Evolutionary conservation across 2,113 vertebrate genomes (phyloP).

Genomic region (Colinus virginianus): DNA sequence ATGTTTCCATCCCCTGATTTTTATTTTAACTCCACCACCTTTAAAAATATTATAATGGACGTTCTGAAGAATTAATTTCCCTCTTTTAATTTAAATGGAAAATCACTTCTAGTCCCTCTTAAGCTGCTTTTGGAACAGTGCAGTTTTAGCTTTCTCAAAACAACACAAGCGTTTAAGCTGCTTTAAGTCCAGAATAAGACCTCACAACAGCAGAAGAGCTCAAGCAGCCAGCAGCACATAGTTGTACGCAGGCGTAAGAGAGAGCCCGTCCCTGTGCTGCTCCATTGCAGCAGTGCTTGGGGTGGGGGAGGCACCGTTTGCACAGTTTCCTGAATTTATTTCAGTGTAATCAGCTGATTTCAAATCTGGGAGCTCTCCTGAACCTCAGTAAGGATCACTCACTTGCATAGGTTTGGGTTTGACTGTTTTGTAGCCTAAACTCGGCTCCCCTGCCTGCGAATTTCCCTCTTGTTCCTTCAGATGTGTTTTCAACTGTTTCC

Average conservation of each 20-base stretch:
- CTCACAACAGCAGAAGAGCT: background rate
- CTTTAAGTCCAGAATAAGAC: background rate
- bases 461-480: background rate
- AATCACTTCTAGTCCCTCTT: background rate
- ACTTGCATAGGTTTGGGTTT: background rate
- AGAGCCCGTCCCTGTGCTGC: background rate
- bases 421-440: background rate
- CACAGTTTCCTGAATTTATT: background rate
- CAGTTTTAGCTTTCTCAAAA: background rate
- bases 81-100: background rate
- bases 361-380: background rate
- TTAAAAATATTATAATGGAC: fast-evolving
- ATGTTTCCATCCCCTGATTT: fast-evolving
- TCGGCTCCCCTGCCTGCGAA: background rate
- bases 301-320: background rate
- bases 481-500: constrained; percentile 1
- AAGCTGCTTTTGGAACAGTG: background rate
- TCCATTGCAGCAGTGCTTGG: background rate
- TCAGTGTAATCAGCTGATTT: background rate
- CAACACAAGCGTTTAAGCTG: background rate
- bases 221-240: background rate
- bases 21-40: fast-evolving
- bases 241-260: background rate
- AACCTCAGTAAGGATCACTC: background rate
- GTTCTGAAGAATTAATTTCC: background rate